Conservation (phyloP, 2,113 vertebrate species). For the Zosterops pallidus region DNA sequence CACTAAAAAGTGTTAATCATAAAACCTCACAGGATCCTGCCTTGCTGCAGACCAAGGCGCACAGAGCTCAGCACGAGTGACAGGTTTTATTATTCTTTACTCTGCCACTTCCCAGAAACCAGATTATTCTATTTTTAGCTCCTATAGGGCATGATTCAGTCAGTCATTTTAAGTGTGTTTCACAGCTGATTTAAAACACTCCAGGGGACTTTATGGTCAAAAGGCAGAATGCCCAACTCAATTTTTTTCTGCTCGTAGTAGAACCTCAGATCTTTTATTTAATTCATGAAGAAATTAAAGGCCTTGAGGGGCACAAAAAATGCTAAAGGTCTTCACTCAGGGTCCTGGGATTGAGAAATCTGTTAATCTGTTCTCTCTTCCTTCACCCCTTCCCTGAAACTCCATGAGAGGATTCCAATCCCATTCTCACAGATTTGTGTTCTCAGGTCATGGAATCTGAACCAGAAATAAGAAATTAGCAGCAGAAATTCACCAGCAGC, state of each 20-base stretch:
- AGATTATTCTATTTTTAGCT: slow-evolving; percentile 16
- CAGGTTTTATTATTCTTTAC: slow-evolving; percentile 26
- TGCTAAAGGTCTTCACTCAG: background rate
- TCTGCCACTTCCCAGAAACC: slow-evolving; percentile 37
- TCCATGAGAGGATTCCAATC: background rate
- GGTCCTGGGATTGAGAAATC: background rate
- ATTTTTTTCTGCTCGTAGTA: background rate
- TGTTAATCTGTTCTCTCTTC: background rate
- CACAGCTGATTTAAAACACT: background rate
- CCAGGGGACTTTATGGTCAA: background rate
- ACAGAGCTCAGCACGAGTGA: background rate
- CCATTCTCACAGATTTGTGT: background rate
- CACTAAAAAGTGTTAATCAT: background rate
- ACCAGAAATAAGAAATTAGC: background rate
- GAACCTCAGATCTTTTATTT: background rate
- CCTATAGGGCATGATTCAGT: background rate
- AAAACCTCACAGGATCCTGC: background rate
- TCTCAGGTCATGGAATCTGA: background rate
- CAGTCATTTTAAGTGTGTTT: background rate
- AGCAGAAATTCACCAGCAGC: background rate
- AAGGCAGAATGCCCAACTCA: background rate
- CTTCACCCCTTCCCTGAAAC: background rate
- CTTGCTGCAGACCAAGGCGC: background rate
- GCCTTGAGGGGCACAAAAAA: background rate
- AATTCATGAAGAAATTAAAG: background rate